phyloP scores from a whole-genome alignment of 2,113 vertebrate species.

The Scomber scombrus region DNA sequence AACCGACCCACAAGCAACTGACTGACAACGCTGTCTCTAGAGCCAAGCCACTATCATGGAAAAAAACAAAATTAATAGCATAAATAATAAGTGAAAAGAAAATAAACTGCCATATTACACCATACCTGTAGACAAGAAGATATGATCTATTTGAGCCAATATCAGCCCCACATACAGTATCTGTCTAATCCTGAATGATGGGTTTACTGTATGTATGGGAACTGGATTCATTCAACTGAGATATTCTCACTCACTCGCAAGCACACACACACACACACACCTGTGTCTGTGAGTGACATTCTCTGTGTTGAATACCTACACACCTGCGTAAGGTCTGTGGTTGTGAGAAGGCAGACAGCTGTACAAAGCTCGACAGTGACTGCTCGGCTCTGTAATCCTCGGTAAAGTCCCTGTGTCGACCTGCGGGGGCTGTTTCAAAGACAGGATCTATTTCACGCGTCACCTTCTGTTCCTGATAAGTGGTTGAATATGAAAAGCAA shows the following conservation, averaged over 20 bases:
- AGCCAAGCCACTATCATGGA: too few species aligned
- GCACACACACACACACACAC: constrained; percentile 42
- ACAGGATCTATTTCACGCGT: background rate
- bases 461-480: background rate
- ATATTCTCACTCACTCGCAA: background rate
- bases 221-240: constrained; percentile 1
- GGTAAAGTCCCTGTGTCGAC: constrained; percentile 48
- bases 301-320: constrained; percentile 59
- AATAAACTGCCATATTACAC: background rate
- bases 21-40: too few species aligned
- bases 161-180: constrained; percentile 17
- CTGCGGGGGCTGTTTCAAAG: constrained; percentile 56
- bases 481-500: background rate
- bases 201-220: constrained; percentile 11
- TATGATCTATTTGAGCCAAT: background rate
- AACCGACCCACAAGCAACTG: too few species aligned
- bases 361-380: constrained; percentile 59
- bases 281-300: constrained; percentile 36
- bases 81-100: background rate
- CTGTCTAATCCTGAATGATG: constrained; percentile 28
- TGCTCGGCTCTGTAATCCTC: constrained; percentile 61
- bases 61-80: background rate
- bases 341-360: constrained; percentile 71
- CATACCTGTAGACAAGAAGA: background rate
- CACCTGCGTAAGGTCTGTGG: constrained; percentile 58